Percentiles rank a stretch among this genome's conserved stretches.
Evolutionary conservation across 2,888 invertebrate genomes (phyloP).

Genomic region (Argyresthia goedartella): DNA sequence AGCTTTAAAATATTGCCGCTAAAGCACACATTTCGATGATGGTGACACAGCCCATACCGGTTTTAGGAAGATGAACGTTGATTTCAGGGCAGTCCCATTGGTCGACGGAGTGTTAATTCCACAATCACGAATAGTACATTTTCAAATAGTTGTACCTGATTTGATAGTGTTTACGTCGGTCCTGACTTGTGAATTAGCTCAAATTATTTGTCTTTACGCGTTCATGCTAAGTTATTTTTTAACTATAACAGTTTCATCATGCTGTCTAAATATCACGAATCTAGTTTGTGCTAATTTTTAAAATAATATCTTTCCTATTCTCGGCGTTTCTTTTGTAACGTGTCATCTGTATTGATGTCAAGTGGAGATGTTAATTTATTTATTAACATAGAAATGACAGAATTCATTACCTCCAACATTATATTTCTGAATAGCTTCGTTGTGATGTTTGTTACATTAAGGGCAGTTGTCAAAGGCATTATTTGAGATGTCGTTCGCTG

Average conservation of each 20-base stretch:
- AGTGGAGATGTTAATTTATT: background rate
- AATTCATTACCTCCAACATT: slow-evolving; percentile 29
- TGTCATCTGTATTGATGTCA: background rate
- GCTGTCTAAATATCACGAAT: slow-evolving; percentile 50
- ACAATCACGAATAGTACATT: slow-evolving; percentile 57
- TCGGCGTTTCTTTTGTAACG: background rate
- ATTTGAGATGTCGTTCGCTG: slow-evolving; percentile 40
- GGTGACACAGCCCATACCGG: slow-evolving; percentile 20
- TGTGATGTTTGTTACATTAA: slow-evolving; percentile 21
- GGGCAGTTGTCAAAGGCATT: slow-evolving; percentile 46
- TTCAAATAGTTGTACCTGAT: slow-evolving; percentile 60
- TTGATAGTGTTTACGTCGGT: slow-evolving; percentile 55
- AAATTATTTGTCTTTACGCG: slow-evolving; percentile 58
- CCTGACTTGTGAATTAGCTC: slow-evolving; percentile 54
- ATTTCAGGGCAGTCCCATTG: slow-evolving; percentile 49
- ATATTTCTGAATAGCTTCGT: slow-evolving; percentile 21
- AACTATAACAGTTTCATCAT: slow-evolving; percentile 63
- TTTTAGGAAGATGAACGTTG: slow-evolving; percentile 39
- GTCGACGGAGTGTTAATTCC: slow-evolving; percentile 48
- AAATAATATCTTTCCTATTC: background rate
- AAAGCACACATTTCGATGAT: slow-evolving; percentile 28
- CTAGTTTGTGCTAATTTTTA: slow-evolving; percentile 17
- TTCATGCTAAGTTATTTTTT: slow-evolving; percentile 57
- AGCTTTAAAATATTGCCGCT: slow-evolving; percentile 27
- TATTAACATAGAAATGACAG: slow-evolving; percentile 19